Evolutionary conservation across 2,113 vertebrate species (phyloP), one percentile per base, ranked within the genome.

Genomic region (Psammodynastes pulverulentus): DNA sequence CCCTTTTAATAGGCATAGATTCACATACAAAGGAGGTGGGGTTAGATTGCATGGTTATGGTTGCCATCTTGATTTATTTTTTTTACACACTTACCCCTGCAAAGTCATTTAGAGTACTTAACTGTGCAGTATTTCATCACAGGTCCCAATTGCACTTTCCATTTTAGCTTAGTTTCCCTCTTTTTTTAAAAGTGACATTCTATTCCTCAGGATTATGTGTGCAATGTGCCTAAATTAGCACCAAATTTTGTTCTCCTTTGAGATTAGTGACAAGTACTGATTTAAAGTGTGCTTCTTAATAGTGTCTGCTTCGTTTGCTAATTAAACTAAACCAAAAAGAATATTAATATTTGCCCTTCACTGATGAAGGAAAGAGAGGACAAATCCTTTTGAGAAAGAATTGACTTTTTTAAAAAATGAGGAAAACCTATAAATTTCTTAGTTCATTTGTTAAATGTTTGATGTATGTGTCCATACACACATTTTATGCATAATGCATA

Each of bases 311-410:
- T 48, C 90, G 93, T 90, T 89, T 91, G 94, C 88, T 95, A 95
- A 96, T 97, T 95, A 95, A 93, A 94, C 93, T 93, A 89, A 94
- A 88, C 45, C 94, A 94, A 93, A 96, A 94, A 92, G 94, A 93
- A 90, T 91, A 34, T 85, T 23, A 9, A 12, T 94, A 90, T 93
- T 91, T 95, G 93, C 94, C 94, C 93, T 96, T 90, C 93, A 93
- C 95, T 46, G 0, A 9, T 0, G 49, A 92, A 91, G 94, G 86
- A 93, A 91, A 23, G 89, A 93, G 72, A 89, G 89, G 17, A 6
- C 0, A 5, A 89, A 94, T 3, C n/a, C 6, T 53, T 29, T 93
- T 86, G 91, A 91, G 94, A 2, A 48, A 3, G 93, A 84, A 90
- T 54, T 93, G 95, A 24, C 92, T 95, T 72, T 84, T 52, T 52